Evolutionary conservation across 2,888 invertebrate species (phyloP).

Genomic region (Linnaemya tessellans): DNA sequence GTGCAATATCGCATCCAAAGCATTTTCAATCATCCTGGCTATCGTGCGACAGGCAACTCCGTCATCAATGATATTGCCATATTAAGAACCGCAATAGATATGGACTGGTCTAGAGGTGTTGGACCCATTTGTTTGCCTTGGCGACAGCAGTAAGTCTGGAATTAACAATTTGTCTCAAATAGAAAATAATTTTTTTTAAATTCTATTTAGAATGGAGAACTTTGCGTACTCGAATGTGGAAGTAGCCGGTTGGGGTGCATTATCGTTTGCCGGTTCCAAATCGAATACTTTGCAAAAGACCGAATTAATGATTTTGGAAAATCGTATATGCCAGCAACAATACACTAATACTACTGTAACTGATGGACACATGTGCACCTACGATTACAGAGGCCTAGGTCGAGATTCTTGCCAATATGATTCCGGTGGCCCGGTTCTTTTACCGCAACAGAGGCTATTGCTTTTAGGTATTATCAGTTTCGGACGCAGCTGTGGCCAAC

Average conservation of each 20-base stretch:
- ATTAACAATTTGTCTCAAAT: not conserved
- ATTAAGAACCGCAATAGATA: constrained; percentile 81
- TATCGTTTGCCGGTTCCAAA: constrained; percentile 83
- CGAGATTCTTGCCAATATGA: constrained; percentile 84
- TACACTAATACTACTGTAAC: constrained; percentile 74
- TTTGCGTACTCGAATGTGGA: constrained; percentile 76
- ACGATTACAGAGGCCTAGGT: constrained; percentile 76
- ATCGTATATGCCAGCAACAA: constrained; percentile 73
- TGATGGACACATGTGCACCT: constrained; percentile 77
- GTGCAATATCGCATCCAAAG: constrained; percentile 81
- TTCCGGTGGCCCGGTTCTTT: constrained; percentile 85
- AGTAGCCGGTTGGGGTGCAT: constrained; percentile 85
- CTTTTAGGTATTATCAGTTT: constrained; percentile 85
- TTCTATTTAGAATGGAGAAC: constrained; percentile 67
- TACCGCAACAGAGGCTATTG: constrained; percentile 82
- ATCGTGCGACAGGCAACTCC: constrained; percentile 63
- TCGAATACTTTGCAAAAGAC: constrained; percentile 84
- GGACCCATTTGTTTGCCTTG: constrained; percentile 87
- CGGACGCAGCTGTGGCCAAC: constrained; percentile 84
- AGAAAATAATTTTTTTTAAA: not conserved
- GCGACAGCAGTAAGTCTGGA: constrained; percentile 76
- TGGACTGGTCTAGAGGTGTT: constrained; percentile 84
- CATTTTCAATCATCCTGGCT: constrained; percentile 78
- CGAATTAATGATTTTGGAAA: constrained; percentile 80
- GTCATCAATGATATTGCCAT: constrained; percentile 85